Base-by-base conservation (phyloP, 2,888 invertebrate genomes). In the Agrilus cyanescens region DNA sequence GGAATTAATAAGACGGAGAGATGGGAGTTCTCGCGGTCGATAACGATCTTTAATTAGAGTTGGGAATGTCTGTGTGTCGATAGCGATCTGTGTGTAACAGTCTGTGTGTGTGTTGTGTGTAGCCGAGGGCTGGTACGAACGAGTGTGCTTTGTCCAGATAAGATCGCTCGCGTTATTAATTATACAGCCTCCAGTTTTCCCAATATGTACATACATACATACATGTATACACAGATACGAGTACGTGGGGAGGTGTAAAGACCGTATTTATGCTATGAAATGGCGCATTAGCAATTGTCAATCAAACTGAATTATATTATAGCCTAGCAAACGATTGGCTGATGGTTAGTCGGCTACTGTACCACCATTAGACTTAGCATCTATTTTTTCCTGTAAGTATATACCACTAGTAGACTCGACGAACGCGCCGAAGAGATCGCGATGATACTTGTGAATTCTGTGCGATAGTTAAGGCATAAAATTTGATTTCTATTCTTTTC, bases 1-100 rank as follows among this genome's bases (percentile, higher is more conserved):
- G 59, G 60, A 63, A 62, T 63, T 62, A 63, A 62, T 62, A 63
- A 62, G 60, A 57, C 57, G 56, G 51, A 50, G 57, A 25, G 58
- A 61, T 61, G 61, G 59, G 58, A 61, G 57, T 61, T 61, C 60
- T 61, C 58, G 58, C 57, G 40, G 38, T 40, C 40, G 53, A 53
- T 53, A 53, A 43, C 37, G 40, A 53, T 53, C 53, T 53, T 53
- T 51, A 53, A 53, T 53, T 53, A 53, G 53, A 51, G 51, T 50
- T 51, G 45, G 51, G 51, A 53, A 53, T 51, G 52, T 53, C 50
- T 52, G 42, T 52, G 42, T 44, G 35, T 34, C 43, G 50, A 50
- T 50, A 50, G 41, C 46, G 53, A 51, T 46, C 51, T 43, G 46
- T 42, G 44, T 45, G 46, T 50, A 42, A 46, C 44, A 49, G 41